Evolutionary conservation across 2,797 vertebrate species (phyloP), one percentile per base, ranked within the genome.

Genomic region (Acipenser oxyrinchus): DNA sequence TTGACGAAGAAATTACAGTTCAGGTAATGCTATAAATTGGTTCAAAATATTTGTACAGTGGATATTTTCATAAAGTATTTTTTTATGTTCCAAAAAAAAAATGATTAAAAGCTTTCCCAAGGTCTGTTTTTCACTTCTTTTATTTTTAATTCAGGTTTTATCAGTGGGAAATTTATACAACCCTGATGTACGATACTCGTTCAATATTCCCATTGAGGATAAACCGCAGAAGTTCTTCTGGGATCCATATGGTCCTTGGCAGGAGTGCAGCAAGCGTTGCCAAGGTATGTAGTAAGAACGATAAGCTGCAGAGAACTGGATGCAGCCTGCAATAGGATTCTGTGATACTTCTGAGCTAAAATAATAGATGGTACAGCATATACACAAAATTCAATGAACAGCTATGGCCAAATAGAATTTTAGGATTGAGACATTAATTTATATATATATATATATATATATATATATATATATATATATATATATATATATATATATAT

Each of bases 201-300:
- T 95, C 84, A 99, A 94, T 85, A 88, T 99, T 74, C 97, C 96
- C 15, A 96, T 98, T 67, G 96, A 97, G 81, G 96, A 95, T 79
- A 93, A 91, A 79, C 90, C 92, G 72, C 94, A 98, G 78, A 94
- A 92, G 77, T 99, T 95, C 82, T 90, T 94, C 81, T 99, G 97
- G 97, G 95, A 97, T 70, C 83, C 83, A 0, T 93, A 94, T 12
- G 96, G 97, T 65, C 93, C 94, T 0, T 99, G 95, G 95, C 94
- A 97, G 79, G 85, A 95, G 63, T 99, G 97, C 83, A 98, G 87
- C 79, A 93, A 88, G 60, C 86, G 94, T 74, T 99, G 97, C 84
- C 95, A 97, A 95, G 97, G 97, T 99, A 82, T 86, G 85, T 69
- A 6, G 69, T 75, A 77, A 49, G 15, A 53, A 61, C 3, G 3